Base-by-base conservation (phyloP, 2,113 vertebrate species). In the Brevimyrus niger region DNA sequence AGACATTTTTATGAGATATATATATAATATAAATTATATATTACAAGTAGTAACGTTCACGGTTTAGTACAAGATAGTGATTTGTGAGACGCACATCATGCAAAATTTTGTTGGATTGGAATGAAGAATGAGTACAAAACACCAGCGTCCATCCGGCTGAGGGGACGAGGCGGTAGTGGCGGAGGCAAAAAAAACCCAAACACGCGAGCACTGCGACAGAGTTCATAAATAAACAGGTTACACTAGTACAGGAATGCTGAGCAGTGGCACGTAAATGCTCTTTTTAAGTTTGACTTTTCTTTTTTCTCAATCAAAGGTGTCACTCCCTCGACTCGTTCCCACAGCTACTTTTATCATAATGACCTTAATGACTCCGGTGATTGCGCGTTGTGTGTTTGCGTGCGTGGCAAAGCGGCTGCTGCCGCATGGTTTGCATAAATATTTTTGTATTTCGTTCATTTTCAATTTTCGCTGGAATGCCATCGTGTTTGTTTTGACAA, bases 401-500 rank as follows among this genome's bases (percentile, higher is more conserved):
- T 84, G n/a, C 31, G 23, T 53, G 58, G 61, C 10, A 13, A 38
- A 42, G 27, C 17, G 61, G 61, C 3, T 61, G 23, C 88, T 53
- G 51, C 83, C 90, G 21, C 83, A 44, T 90, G 44, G 83, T 23
- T 89, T 50, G 31, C 89, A 58, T 73, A 82, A 51, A 38, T 87
- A 89, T 85, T 90, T 53, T 90, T 42, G 89, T 85, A 80, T 91
- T 90, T 91, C 69, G 89, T 42, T 88, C 87, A 86, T 73, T 76
- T 46, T n/a, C 82, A 44, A 21, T 89, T 88, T 73, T 44, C 53
- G 47, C 47, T 27, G 84, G 42, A 82, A 87, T 92, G 27, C 92
- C 91, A 91, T 85, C 93, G 90, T 93, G 92, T 92, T 95, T 82
- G 94, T 93, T 90, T 95, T 88, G 95, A 89, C 94, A 94, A 93